Percentiles rank a stretch among this genome's conserved stretches.
phyloP scores from a whole-genome alignment of 1,140 invertebrate genomes.

The Thaumetopoea pityocampa region DNA sequence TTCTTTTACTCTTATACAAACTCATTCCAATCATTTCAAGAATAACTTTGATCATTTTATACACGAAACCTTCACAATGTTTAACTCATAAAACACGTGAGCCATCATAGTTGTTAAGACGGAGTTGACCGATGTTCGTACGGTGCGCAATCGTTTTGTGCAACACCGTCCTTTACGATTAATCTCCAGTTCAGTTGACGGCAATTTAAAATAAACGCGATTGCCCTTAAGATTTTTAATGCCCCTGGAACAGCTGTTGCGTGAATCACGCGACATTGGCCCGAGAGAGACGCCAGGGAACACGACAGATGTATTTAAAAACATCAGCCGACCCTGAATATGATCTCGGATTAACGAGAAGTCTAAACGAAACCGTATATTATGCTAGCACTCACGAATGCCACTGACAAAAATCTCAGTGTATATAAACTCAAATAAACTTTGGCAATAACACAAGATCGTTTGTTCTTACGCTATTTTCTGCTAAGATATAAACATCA shows the following conservation, averaged over 20 bases:
- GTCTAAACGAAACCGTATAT: constrained; percentile 24
- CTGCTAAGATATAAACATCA: constrained; percentile 48
- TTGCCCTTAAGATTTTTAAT: constrained; percentile 65
- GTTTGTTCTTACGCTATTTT: constrained; percentile 46
- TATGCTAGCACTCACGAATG: constrained; percentile 12
- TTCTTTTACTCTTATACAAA: no score
- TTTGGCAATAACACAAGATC: constrained; percentile 51
- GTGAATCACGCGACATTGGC: constrained; percentile 67
- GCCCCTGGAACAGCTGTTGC: constrained; percentile 61
- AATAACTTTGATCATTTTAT: no score
- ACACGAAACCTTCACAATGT: no score
- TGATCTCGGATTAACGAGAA: constrained; percentile 47
- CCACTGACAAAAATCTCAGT: constrained; percentile 33
- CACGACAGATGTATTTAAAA: constrained; percentile 48
- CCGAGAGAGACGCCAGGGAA: constrained; percentile 44
- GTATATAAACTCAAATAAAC: constrained; percentile 37
- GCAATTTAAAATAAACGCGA: constrained; percentile 34
- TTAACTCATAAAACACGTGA: no score
- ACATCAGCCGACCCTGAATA: constrained; percentile 42
- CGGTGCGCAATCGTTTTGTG: constrained; percentile 14
- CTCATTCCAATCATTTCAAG: no score
- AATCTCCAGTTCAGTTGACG: constrained; percentile 21
- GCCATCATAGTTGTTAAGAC: no score
- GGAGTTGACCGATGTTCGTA: constrained; percentile 7
- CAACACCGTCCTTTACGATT: constrained; percentile 21